A percentile compares a stretch with the other conserved stretches of the same genome.
phyloP scores from a whole-genome alignment of 2,888 invertebrate genomes.

The Cremastinae sp. region DNA sequence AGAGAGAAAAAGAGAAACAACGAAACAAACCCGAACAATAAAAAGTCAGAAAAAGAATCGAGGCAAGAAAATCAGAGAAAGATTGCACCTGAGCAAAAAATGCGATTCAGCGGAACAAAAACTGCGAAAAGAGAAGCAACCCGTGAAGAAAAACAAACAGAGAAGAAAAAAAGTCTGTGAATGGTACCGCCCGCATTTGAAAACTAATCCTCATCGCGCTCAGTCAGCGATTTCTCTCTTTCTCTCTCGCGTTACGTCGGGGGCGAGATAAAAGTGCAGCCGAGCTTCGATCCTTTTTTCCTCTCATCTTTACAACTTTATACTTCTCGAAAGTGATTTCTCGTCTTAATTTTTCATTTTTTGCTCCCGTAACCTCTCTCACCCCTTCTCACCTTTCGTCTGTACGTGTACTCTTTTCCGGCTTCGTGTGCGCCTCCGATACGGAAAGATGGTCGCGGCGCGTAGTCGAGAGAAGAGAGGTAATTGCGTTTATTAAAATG shows the following conservation, averaged over 20 bases:
- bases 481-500: conserved; percentile 80
- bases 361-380: conserved; percentile 24
- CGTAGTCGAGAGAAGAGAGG: conserved; percentile 50
- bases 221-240: not conserved
- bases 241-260: not conserved
- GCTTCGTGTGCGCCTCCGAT: conserved; percentile 32
- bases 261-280: conserved; percentile 9
- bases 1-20: conserved; percentile 19
- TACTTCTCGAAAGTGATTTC: too few relatives aligned
- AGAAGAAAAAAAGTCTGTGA: conserved; percentile 30
- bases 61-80: conserved; percentile 24
- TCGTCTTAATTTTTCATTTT: conserved; percentile 4
- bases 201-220: conserved; percentile 22
- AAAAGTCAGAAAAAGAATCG: not conserved
- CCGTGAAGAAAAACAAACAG: not conserved
- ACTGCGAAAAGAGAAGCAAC: conserved; percentile 11
- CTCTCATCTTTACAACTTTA: not conserved
- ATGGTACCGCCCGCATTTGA: conserved; percentile 12
- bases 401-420: conserved; percentile 67
- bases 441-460: conserved; percentile 34
- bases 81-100: conserved; percentile 38
- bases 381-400: not conserved
- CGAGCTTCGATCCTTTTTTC: conserved; percentile 12
- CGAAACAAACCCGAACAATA: not conserved
- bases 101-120: conserved; percentile 49